Base-by-base conservation (phyloP, 2,797 vertebrate species). In the Ceyx erithaca region DNA sequence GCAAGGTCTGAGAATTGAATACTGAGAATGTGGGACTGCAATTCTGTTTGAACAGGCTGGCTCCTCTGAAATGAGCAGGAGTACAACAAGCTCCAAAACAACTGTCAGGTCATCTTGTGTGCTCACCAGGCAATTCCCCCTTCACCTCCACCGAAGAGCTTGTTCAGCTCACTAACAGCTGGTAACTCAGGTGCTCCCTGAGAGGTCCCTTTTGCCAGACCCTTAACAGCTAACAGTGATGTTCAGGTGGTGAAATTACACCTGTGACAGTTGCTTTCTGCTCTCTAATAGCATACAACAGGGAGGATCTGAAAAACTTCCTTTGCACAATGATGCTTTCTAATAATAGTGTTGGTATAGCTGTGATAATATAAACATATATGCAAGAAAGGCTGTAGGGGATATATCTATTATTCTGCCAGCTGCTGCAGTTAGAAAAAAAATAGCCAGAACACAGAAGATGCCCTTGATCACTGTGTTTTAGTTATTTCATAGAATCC, bases 81-180 rank as follows among this genome's bases (percentile, higher is more conserved):
- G 11, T 68, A 33, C 1, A 1, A 20, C 30, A 69, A 69, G 15
- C 21, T 78, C 31, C 9, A 2, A 30, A 26, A 28, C 0, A 4
- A 37, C 37, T 4, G 1, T 7, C 8, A 81, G 48, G 8, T 33
- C 30, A 41, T 16, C 19, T 30, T 1, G 0, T 43, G 14, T 33
- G 25, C 7, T 31, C 25, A 73, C 14, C 19, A 78, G 12, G 28
- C 2, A 2, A 40, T 52, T 33, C 3, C 8, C 14, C 10, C 18
- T 19, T 72, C 19, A 16, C 7, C 41, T 59, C 26, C 1, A 4
- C 10, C 4, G 9, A 9, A 8, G 28, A 75, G 4, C 3, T 22
- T 28, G 14, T 18, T 16, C 55, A 59, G 6, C 35, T 33, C 3
- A 0, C 14, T 4, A 2, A 49, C 9, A 9, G 1, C n/a, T 68